These are phyloP conservation scores for Indicator indicator DNA, from an alignment of 2,113 vertebrate species.

Conservation along the genomic window DNA sequence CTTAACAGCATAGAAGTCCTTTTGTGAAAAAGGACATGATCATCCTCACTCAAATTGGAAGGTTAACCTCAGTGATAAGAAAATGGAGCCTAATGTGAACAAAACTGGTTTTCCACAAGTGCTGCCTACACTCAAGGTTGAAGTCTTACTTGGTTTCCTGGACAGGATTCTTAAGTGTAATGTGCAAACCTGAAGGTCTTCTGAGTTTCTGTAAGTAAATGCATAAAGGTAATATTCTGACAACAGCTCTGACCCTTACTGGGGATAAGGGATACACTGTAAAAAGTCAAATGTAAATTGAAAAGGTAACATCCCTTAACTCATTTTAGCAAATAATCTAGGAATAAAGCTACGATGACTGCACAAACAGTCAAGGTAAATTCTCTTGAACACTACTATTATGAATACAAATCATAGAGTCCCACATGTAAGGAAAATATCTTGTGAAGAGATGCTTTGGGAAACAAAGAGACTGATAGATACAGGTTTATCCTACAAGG, in stretches of 20 bases:
- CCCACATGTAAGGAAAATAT: background rate
- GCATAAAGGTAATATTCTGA: fast-evolving
- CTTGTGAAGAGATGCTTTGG: background rate
- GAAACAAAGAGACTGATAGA: background rate
- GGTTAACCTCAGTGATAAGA: background rate
- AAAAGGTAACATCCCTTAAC: background rate
- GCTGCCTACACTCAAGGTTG: background rate
- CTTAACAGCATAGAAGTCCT: background rate
- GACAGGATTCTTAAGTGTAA: background rate
- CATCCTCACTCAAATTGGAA: background rate
- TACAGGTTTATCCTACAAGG: background rate
- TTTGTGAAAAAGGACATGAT: background rate
- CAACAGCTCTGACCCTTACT: background rate
- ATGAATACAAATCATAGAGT: background rate
- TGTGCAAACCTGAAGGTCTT: background rate
- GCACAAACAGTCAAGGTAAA: background rate
- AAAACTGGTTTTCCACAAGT: background rate
- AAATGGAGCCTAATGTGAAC: background rate
- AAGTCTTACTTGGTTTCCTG: background rate
- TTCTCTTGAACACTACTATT: background rate
- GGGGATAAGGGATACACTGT: background rate
- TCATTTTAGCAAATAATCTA: background rate
- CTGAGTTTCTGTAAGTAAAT: background rate
- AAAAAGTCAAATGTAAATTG: background rate
- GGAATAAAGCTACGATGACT: background rate